Evolutionary conservation across 2,113 vertebrate species (phyloP).

Genomic region (Chascanopsetta lugubris): DNA sequence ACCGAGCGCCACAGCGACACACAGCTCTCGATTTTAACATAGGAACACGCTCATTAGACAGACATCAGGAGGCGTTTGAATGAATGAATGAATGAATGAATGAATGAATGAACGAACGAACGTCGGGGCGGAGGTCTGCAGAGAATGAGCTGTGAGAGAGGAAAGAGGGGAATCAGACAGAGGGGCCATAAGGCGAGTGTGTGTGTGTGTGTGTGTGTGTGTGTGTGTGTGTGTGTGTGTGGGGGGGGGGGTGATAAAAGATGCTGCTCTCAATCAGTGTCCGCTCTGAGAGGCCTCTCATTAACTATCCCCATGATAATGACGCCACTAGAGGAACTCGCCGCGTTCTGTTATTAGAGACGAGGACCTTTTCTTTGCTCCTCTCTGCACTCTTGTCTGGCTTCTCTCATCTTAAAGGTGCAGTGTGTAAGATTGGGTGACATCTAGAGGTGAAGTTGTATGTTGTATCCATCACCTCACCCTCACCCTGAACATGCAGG

Average conservation of each 20-base stretch:
- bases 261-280: slow-evolving; percentile 54
- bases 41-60: slow-evolving; percentile 18
- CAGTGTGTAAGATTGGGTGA: too few relatives aligned
- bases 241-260: slow-evolving; percentile 25
- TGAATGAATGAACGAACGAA: too few relatives aligned
- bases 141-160: slow-evolving; percentile 16
- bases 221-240: slow-evolving; percentile 14
- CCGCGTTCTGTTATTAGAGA: slow-evolving; percentile 46
- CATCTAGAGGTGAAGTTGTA: too few relatives aligned
- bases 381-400: slow-evolving; percentile 20
- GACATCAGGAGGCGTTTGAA: slow-evolving; percentile 28
- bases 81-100: too few relatives aligned
- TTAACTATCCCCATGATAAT: slow-evolving; percentile 51
- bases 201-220: slow-evolving; percentile 4
- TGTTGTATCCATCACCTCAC: too few relatives aligned
- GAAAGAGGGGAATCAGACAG: slow-evolving; percentile 24
- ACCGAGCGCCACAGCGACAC: not conserved
- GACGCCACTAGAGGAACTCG: slow-evolving; percentile 33
- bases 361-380: slow-evolving; percentile 31
- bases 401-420: too few relatives aligned
- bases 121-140: slow-evolving; percentile 8
- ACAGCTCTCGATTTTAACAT: not conserved
- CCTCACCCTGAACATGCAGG: too few relatives aligned
- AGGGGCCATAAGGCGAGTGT: not conserved
- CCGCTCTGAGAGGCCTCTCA: slow-evolving; percentile 47